Conservation (phyloP, 2,113 vertebrate species). For the Seriola aureovittata region DNA sequence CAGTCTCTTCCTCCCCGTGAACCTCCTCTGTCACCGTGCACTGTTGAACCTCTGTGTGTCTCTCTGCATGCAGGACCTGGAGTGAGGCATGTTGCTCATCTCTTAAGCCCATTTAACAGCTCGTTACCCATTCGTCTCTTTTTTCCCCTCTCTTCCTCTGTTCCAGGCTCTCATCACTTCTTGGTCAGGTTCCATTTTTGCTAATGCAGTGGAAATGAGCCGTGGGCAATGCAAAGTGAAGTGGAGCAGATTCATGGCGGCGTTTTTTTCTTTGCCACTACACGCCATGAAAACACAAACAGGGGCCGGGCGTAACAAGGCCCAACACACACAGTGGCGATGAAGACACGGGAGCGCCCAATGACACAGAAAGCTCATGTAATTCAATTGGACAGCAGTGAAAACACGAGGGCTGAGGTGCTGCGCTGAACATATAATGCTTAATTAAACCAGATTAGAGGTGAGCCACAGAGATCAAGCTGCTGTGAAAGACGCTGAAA, state of each 20-base stretch:
- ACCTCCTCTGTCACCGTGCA: not conserved
- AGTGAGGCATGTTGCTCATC: conserved; percentile 69
- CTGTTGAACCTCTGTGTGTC: not conserved
- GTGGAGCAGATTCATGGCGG: conserved; percentile 59
- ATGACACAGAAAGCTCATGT: conserved; percentile 36
- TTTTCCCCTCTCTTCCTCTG: conserved; percentile 39
- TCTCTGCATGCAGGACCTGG: conserved; percentile 47
- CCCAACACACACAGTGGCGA: conserved; percentile 1
- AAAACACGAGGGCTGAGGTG: not conserved
- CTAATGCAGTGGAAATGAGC: conserved; percentile 82
- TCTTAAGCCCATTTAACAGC: conserved; percentile 82
- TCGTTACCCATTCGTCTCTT: conserved; percentile 71
- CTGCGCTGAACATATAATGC: not conserved
- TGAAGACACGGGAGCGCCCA: not conserved
- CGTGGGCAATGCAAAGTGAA: conserved; percentile 63
- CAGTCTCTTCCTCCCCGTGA: not conserved
- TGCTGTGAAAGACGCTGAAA: not conserved
- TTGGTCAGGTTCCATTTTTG: conserved; percentile 79
- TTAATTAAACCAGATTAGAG: conserved; percentile 32
- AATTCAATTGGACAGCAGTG: conserved; percentile 29
- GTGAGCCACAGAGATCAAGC: not conserved
- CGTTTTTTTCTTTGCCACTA: conserved; percentile 28
- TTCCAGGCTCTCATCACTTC: conserved; percentile 66
- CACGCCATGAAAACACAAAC: conserved; percentile 55
- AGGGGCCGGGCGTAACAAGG: conserved; percentile 9